Conservation (phyloP, 1,140 invertebrate species). For the Thalassaphorura encarpata region DNA sequence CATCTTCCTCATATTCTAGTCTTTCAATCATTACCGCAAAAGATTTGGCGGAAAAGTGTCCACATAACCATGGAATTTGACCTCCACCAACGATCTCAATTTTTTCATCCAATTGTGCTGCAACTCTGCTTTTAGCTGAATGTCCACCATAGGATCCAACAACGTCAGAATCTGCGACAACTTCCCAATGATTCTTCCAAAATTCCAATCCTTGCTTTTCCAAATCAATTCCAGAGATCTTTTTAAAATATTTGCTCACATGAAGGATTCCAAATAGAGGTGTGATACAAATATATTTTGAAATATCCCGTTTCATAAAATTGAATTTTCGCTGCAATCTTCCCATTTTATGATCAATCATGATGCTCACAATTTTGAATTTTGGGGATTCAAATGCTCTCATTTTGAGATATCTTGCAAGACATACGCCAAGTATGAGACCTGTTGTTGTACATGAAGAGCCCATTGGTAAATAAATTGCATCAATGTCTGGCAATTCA, state of each 20-base stretch:
- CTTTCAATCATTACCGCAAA: slow-evolving; percentile 4
- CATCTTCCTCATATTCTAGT: background rate
- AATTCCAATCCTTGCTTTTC: background rate
- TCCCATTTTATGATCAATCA: background rate
- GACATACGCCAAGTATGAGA: background rate
- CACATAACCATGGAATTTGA: background rate
- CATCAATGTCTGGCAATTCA: background rate
- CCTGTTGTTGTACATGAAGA: background rate
- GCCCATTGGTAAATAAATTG: background rate
- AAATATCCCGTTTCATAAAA: background rate
- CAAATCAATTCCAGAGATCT: background rate
- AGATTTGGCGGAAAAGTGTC: slow-evolving; percentile 1
- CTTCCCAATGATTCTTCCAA: background rate
- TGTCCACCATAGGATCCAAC: background rate
- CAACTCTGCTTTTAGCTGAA: background rate
- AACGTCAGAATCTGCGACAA: background rate
- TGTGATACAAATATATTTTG: background rate
- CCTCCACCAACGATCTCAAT: background rate
- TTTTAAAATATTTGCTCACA: background rate
- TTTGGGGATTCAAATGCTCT: background rate
- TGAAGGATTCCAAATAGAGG: background rate
- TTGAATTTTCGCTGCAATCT: background rate
- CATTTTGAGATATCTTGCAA: background rate
- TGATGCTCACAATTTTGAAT: slow-evolving; percentile 1
- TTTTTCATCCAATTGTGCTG: background rate